A percentile compares a stretch with the other conserved stretches of the same genome.
These are phyloP conservation scores for Gastrophysa polygoni DNA, from an alignment of 2,888 invertebrate species.

Conservation along the genomic window DNA sequence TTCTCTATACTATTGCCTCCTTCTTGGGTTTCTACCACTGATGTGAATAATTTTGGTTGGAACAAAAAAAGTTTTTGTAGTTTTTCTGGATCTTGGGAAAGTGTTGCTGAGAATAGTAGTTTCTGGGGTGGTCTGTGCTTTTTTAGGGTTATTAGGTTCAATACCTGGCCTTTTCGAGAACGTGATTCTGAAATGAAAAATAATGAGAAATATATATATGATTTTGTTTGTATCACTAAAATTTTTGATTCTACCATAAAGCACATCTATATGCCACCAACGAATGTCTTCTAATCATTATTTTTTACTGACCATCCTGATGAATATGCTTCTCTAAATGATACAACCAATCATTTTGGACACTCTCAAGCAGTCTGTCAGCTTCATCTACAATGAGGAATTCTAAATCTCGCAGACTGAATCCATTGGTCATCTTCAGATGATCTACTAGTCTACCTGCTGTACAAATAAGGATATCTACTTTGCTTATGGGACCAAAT, in stretches of 20 bases:
- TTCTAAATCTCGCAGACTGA: constrained; percentile 72
- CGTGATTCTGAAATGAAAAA: constrained; percentile 30
- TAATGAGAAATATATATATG: constrained; percentile 2
- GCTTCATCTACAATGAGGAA: constrained; percentile 96
- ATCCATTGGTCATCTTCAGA: constrained; percentile 80
- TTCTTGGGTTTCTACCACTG: constrained; percentile 59
- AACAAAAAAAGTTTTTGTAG: constrained; percentile 87
- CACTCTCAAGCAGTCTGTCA: constrained; percentile 90
- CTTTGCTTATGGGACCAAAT: constrained; percentile 65
- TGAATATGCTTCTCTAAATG: constrained; percentile 75
- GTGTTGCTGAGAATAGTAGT: constrained; percentile 94
- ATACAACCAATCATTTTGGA: constrained; percentile 90
- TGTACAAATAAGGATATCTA: constrained; percentile 90
- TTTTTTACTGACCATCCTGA: constrained; percentile 43
- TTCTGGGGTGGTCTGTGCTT: constrained; percentile 69
- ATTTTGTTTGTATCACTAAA: no score
- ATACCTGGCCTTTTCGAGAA: constrained; percentile 37
- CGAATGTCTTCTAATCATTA: no score
- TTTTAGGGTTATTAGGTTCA: constrained; percentile 51
- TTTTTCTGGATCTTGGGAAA: constrained; percentile 96
- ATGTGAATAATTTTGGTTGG: constrained; percentile 90
- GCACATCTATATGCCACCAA: no score
- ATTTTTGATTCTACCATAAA: no score
- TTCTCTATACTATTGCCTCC: constrained; percentile 42
- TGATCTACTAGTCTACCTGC: constrained; percentile 94